Base-by-base conservation (phyloP, 2,797 vertebrate species). In the Sternotherus odoratus region DNA sequence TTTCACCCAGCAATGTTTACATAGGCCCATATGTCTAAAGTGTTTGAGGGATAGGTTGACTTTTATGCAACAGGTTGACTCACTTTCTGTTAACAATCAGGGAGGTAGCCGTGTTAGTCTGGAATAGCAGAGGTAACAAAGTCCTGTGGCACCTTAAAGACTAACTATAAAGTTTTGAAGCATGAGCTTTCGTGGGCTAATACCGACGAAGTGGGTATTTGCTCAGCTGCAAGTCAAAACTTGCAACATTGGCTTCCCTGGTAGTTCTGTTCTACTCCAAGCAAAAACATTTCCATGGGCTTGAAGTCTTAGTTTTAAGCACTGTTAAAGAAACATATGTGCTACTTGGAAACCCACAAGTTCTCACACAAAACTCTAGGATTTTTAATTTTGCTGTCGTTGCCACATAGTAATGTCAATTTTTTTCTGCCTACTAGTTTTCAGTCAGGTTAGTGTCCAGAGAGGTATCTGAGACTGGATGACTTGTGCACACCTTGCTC, bases 401-500 rank as follows among this genome's bases (percentile, higher is more conserved):
- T 2, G 24, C 87, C 30, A 72, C 63, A 69, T 50, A 28, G 12
- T 39, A 30, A 13, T 57, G 49, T 50, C 86, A 79, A 36, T 5
- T 54, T 33, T 57, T 93, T 82, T 53, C 83, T 49, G 30, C 89
- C 88, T 87, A 36, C 49, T 50, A 89, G 85, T n/a, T 93, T 82
- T 82, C 83, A 91, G 82, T 75, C 93, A 85, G 85, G 89, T 80
- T 72, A 66, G 83, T 26, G 77, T 75, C 83, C 83, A 19, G 77
- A 36, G 30, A 2, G 39, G 63, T 17, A 3, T 48, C n/a, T 54
- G n/a, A 88, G 91, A 79, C 75, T 77, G 81, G 48, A 24, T 28
- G 83, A 93, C 90, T 15, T 53, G 77, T 94, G 92, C 66, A 2
- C 87, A 79, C 86, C 57, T 3, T 86, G 92, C 94, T 90, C 94